Percentiles rank a stretch among this genome's conserved stretches.
These are phyloP conservation scores for Sphaerophoria rueppellii DNA, from an alignment of 2,888 invertebrate genomes.

Conservation along the genomic window DNA sequence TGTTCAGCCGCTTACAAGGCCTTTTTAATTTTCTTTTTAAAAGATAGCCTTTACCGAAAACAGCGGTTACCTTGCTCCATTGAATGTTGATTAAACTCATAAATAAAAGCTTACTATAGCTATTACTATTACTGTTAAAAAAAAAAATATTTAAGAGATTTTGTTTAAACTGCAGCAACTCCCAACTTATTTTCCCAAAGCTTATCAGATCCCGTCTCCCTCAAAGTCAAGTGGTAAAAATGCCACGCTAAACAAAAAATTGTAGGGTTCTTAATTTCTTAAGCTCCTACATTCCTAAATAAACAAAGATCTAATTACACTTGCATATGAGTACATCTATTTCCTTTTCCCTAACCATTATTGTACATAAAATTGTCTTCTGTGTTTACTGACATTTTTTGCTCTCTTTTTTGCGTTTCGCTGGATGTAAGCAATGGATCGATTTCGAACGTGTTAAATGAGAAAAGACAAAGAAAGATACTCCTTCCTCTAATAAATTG, in stretches of 20 bases:
- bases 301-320: too few species aligned
- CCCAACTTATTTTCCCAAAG: too few species aligned
- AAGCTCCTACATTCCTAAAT: too few species aligned
- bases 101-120: conserved; percentile 46
- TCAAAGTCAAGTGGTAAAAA: too few species aligned
- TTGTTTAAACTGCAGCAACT: background rate
- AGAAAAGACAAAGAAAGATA: conserved; percentile 27
- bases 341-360: background rate
- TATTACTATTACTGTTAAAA: conserved; percentile 26
- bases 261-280: too few species aligned
- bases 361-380: background rate
- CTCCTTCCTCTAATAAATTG: conserved; percentile 15
- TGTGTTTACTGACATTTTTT: background rate
- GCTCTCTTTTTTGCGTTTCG: background rate
- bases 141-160: conserved; percentile 21
- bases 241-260: too few species aligned
- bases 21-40: conserved; percentile 59
- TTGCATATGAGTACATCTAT: too few species aligned
- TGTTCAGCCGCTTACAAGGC: conserved; percentile 61
- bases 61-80: conserved; percentile 1
- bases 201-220: too few species aligned
- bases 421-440: conserved; percentile 7
- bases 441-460: conserved; percentile 4
- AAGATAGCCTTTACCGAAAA: conserved; percentile 39
- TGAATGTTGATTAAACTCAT: conserved; percentile 38